Conservation (phyloP, 2,113 vertebrate genomes). For the Plotosus lineatus region DNA sequence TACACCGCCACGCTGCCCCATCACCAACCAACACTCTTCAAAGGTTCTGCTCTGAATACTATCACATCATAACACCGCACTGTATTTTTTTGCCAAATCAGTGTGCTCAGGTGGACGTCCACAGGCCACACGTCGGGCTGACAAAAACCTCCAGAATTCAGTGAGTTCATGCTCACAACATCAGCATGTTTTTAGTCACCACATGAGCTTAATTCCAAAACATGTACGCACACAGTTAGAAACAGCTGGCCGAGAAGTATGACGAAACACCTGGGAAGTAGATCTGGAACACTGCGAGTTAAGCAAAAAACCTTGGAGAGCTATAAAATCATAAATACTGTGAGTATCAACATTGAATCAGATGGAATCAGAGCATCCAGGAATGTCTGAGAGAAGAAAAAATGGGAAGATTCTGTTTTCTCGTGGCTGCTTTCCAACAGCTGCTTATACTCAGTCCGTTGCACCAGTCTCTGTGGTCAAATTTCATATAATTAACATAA, state of each 20-base stretch:
- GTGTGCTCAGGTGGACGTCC: conserved; percentile 17
- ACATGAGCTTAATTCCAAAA: not conserved
- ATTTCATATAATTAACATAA: too few species aligned
- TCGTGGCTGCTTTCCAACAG: not conserved
- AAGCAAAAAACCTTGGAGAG: not conserved
- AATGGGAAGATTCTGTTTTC: too few species aligned
- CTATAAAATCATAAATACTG: not conserved
- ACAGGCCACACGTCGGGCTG: not conserved
- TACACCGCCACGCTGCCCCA: too few species aligned
- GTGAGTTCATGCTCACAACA: not conserved
- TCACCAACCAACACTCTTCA: too few species aligned
- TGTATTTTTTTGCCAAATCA: conserved; percentile 28
- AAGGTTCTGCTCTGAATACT: conserved; percentile 38
- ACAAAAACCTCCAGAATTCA: not conserved
- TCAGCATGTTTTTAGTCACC: not conserved
- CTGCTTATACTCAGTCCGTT: not conserved
- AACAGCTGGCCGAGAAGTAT: conserved; percentile 3
- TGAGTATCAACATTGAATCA: not conserved
- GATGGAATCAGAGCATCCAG: not conserved
- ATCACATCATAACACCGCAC: conserved; percentile 45
- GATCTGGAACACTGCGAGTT: conserved; percentile 18
- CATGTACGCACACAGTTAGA: not conserved
- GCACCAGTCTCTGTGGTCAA: not conserved
- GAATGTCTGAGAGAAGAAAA: not conserved
- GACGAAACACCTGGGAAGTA: conserved; percentile 12